Base-by-base conservation (phyloP, 1,140 invertebrate species). In the Protaetia brevitarsis region DNA sequence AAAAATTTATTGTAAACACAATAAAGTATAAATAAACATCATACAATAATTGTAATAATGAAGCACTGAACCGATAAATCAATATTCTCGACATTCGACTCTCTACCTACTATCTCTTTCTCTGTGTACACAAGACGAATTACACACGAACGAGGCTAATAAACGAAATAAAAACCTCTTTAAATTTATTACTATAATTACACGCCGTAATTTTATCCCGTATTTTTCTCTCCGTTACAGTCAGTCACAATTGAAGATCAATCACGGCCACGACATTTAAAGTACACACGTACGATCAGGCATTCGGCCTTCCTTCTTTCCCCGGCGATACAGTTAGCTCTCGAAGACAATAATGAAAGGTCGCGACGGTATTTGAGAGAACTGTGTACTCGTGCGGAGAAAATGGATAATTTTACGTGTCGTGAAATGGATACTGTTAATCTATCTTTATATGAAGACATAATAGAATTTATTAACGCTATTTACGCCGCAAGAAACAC, bases 331-430 rank as follows among this genome's bases (percentile, higher is more conserved):
- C 41, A 51, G 41, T 51, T 51, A 51, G 21, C 19, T 19, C 16
- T 19, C 10, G 26, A 51, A 51, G 41, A 51, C 41, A 51, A 51
- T 51, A 23, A 51, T 51, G 41, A 51, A 51, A 51, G 41, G 41
- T 51, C 41, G 41, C 41, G 19, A n/a, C 19, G 41, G 41, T 51
- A 51, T 51, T 51, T 51, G 19, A 51, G n/a, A n/a, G 41, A 51
- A 51, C 41, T 51, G 41, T 51, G 13, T 51, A 51, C 41, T 51
- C 41, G 41, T 51, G 41, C 41, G 41, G 41, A 51, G 41, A 51
- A 51, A 51, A 51, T 51, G 41, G 41, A 23, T 51, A 51, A 51
- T 51, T 51, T 16, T 19, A 51, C 41, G 41, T 51, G 26, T 23
- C 26, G 11, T 23, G 19, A 51, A 51, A 16, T 51, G 16, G 6